A percentile compares a stretch with the other conserved stretches of the same genome.
These are phyloP conservation scores for Artibeus jamaicensis DNA, from an alignment of 2,797 vertebrate genomes.

Conservation along the genomic window DNA sequence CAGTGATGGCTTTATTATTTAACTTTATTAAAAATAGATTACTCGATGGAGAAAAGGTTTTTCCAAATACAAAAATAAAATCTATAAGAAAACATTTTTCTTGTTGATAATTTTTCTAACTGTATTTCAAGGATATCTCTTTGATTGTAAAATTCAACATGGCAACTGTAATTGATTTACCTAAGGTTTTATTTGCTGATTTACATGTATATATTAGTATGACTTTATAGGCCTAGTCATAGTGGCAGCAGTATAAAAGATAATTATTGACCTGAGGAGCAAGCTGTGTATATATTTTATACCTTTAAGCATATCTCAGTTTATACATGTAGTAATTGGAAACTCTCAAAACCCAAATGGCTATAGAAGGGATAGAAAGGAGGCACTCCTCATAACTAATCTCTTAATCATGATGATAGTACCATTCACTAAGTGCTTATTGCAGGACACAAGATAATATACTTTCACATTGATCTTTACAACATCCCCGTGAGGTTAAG, in stretches of 20 bases:
- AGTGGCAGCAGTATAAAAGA: neutral
- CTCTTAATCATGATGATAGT: slow-evolving; percentile 22
- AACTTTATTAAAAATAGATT: slow-evolving; percentile 41
- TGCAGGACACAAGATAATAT: neutral
- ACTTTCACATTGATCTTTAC: slow-evolving; percentile 42
- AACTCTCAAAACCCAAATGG: neutral
- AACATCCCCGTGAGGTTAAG: neutral
- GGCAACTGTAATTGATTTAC: slow-evolving; percentile 38
- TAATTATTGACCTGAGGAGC: slow-evolving; percentile 1
- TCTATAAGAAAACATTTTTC: neutral
- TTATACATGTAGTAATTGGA: slow-evolving; percentile 5
- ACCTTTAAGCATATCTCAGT: neutral
- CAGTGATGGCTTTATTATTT: slow-evolving; percentile 16
- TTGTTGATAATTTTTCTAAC: slow-evolving; percentile 31
- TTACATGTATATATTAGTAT: neutral
- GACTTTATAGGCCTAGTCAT: slow-evolving; percentile 25
- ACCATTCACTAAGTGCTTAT: neutral
- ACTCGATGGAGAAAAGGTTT: neutral
- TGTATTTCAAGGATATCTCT: slow-evolving; percentile 25
- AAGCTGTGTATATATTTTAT: neutral
- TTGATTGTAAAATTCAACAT: slow-evolving; percentile 36
- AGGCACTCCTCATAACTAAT: neutral
- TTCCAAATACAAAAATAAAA: slow-evolving; percentile 30
- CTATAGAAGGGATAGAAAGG: neutral
- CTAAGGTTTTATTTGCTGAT: slow-evolving; percentile 33